Base-by-base conservation (phyloP, 2,888 invertebrate genomes). In the Notodonta dromedarius region DNA sequence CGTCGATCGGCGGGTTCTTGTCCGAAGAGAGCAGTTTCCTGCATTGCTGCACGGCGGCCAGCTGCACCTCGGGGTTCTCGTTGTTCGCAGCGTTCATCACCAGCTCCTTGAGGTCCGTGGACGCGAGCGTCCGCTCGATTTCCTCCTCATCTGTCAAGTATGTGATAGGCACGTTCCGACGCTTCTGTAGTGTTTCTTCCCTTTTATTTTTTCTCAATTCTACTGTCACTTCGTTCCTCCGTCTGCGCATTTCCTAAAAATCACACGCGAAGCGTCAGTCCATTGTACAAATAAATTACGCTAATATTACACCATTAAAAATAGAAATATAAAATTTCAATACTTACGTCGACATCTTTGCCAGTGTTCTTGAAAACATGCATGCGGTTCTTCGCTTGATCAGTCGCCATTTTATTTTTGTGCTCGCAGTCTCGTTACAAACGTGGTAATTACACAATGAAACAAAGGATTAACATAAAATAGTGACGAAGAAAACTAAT, bases 321-420 rank as follows among this genome's bases (percentile, higher is more conserved):
- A 60, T 12, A 32, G 56, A 50, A 67, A 58, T 55, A 64, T 48
- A 59, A 61, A 40, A 56, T 61, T 59, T 70, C 6, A n/a, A 60
- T 67, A 96, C 98, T 97, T 95, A 98, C 99, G 95, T 99, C 99
- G 94, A 98, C 98, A 95, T 99, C 99, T 95, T 99, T 99, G 87
- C 99, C 99, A 95, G 98, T 98, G 95, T 99, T 99, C 96, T 99
- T 99, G 94, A 98, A 98, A 90, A 96, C 97, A 94, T 97, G 97
- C 95, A 98, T 96, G 94, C 98, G 97, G 95, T 96, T 97, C 95
- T 96, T 96, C 94, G 94, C 94, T 93, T 94, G 95, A 92, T 95
- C 95, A 90, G 96, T 96, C 95, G 96, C 96, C 96, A 96, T 96
- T 96, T 96, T 96, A 92, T 85, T 84, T 87, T 85, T 86, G 85